Evolutionary conservation across 92 coral and sea anemone species (phyloP).

Genomic region (Virgularia gustaviana): DNA sequence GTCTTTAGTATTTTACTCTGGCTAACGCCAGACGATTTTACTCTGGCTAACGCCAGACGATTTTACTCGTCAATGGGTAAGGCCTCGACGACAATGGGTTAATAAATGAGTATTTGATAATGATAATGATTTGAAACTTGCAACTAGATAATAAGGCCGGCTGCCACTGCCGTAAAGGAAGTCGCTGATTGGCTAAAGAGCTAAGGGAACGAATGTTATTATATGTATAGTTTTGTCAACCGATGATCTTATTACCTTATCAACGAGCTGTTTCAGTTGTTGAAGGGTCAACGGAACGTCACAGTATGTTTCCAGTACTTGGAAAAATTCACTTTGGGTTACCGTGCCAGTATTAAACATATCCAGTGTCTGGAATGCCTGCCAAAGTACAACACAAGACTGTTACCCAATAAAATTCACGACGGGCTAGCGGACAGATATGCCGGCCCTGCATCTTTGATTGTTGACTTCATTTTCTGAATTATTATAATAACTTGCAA

Average conservation of each 20-base stretch:
- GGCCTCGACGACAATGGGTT: not conserved
- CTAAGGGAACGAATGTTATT: not conserved
- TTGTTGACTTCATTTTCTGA: too few species aligned
- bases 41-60: too few species aligned
- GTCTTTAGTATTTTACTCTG: too few species aligned
- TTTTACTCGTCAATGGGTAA: not conserved
- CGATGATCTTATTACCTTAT: constrained; percentile 54
- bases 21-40: too few species aligned
- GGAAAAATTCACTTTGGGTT: constrained; percentile 79
- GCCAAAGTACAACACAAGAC: not conserved
- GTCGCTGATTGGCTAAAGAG: too few species aligned
- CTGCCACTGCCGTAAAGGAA: too few species aligned
- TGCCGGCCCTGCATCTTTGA: too few species aligned
- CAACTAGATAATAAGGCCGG: not conserved
- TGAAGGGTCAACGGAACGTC: constrained; percentile 69
- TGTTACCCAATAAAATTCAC: too few species aligned
- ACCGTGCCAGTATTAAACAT: constrained; percentile 42
- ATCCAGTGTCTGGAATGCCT: constrained; percentile 24
- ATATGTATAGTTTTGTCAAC: not conserved
- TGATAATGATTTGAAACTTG: not conserved
- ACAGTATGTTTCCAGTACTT: constrained; percentile 80
- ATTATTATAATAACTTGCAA: too few species aligned
- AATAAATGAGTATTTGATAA: too few species aligned
- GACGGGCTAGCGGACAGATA: too few species aligned
- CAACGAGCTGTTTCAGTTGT: constrained; percentile 68